Evolutionary conservation across 1,140 invertebrate genomes (phyloP).

Genomic region (Pogonomyrmex californicus): DNA sequence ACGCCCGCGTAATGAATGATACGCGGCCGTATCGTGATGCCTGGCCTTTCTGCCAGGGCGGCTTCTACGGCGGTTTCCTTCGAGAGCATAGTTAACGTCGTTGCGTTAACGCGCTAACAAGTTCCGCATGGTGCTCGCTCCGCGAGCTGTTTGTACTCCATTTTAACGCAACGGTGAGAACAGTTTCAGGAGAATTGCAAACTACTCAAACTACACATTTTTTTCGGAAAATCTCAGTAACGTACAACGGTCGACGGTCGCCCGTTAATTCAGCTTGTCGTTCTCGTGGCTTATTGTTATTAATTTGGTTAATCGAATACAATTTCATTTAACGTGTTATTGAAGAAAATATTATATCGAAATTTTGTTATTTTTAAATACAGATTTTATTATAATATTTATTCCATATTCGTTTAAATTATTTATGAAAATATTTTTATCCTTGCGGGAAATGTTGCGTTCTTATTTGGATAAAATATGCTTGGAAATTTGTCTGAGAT

Average conservation of each 20-base stretch:
- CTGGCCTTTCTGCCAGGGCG: neutral
- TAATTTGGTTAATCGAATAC: neutral
- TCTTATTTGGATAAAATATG: neutral
- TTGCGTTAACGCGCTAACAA: constrained; percentile 41
- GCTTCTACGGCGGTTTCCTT: constrained; percentile 11
- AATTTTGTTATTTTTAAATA: neutral
- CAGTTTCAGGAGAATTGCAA: constrained; percentile 5
- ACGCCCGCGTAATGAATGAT: constrained; percentile 25
- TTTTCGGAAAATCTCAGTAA: neutral
- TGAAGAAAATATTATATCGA: neutral
- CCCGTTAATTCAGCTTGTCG: neutral
- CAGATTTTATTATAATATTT: neutral
- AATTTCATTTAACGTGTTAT: neutral
- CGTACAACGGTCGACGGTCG: neutral
- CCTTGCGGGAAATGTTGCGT: neutral
- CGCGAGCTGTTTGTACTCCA: constrained; percentile 19
- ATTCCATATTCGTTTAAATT: neutral
- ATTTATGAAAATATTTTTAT: neutral
- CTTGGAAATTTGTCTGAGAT: neutral
- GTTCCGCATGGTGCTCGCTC: neutral
- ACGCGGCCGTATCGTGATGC: constrained; percentile 13
- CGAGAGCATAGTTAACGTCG: constrained; percentile 23
- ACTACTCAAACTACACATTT: neutral
- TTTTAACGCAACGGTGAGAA: constrained; percentile 34
- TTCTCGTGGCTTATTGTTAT: neutral